phyloP scores from a whole-genome alignment of 2,113 vertebrate species.

The Phylloscopus trochilus region DNA sequence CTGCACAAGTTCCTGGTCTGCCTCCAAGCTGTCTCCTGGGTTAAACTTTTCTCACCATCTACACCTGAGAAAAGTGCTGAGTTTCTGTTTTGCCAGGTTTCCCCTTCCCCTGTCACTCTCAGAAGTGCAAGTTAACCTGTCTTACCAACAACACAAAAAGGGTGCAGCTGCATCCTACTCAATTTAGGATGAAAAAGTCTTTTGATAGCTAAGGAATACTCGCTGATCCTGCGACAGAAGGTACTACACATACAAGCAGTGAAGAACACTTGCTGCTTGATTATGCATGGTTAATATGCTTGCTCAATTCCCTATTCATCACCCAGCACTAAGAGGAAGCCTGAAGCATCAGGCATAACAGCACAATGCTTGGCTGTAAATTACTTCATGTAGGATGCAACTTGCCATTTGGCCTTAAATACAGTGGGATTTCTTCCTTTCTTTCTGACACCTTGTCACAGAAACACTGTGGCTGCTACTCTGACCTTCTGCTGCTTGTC shows the following conservation, averaged over 20 bases:
- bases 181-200: background rate
- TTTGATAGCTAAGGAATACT: background rate
- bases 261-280: constrained; percentile 27
- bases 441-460: background rate
- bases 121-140: background rate
- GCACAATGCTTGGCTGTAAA: background rate
- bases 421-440: background rate
- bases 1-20: background rate
- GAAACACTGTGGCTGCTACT: background rate
- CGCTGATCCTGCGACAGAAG: background rate
- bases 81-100: background rate
- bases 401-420: constrained; percentile 17
- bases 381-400: background rate
- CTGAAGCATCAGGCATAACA: background rate
- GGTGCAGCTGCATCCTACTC: background rate
- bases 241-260: background rate
- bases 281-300: constrained; percentile 3
- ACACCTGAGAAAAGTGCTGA: background rate
- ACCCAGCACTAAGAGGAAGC: background rate
- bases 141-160: background rate
- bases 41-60: constrained; percentile 34
- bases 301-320: background rate
- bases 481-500: background rate
- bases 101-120: background rate
- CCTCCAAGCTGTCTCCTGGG: background rate